Base-by-base conservation (phyloP, 2,888 invertebrate species). In the Zygogramma bicolorata region DNA sequence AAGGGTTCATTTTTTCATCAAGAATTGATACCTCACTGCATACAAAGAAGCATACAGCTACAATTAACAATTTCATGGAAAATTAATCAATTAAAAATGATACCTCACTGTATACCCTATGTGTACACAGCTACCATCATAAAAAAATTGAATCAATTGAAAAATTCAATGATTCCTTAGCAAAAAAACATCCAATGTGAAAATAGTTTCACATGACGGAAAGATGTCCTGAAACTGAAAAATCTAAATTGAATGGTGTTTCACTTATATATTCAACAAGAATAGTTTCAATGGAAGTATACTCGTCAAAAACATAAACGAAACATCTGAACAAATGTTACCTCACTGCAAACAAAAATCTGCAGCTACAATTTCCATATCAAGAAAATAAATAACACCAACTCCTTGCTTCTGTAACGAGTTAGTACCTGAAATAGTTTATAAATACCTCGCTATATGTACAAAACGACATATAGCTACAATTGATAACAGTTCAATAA, bases 61-160 rank as follows among this genome's bases (percentile, higher is more conserved):
- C 74, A 70, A 42, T n/a, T n/a, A n/a, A n/a, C n/a, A n/a, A n/a
- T n/a, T n/a, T n/a, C n/a, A n/a, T n/a, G 29, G 8, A 66, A 58
- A 61, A 61, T 20, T 62, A 4, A 18, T 10, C 53, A 29, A 29
- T 31, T 6, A 0, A 53, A 65, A 46, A 49, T 65, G 34, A 18
- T 76, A 77, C 77, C 77, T 77, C 77, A 65, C 74, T 76, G 65
- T 62, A 49, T 61, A 73, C 46, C 25, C n/a, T 73, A 65, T 62
- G 25, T 18, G 61, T 40, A 67, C 46, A 66, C 69, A 76, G 72
- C 71, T 77, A 77, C 76, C 69, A 46, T 20, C 0, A 8, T n/a
- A 38, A 38, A 3, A 1, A 34, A 8, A n/a, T n/a, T n/a, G n/a
- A n/a, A n/a, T n/a, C n/a, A n/a, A n/a, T n/a, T n/a, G n/a, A 34